Percentiles rank a stretch among this genome's conserved stretches.
Conservation (phyloP, 1,140 invertebrate species). For the Drosophila kurseongensis region DNA sequence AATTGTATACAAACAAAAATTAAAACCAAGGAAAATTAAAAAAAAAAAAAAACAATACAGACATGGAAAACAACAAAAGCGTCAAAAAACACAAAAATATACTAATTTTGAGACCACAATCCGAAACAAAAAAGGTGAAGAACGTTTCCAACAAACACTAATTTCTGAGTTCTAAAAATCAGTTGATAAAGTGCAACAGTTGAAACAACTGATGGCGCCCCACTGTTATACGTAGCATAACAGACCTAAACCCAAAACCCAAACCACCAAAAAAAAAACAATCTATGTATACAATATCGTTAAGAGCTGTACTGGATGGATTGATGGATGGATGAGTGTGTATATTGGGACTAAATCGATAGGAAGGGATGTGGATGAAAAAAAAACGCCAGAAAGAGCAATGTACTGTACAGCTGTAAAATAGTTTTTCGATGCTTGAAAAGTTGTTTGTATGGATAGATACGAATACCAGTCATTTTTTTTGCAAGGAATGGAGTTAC, state of each 20-base stretch:
- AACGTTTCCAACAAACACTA: background rate
- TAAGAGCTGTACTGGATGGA: constrained; percentile 27
- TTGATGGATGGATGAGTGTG: constrained; percentile 14
- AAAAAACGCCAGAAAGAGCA: constrained; percentile 44
- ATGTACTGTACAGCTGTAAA: constrained; percentile 67
- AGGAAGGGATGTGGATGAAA: constrained; percentile 14
- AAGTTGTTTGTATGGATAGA: constrained; percentile 31
- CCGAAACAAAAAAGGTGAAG: constrained; percentile 2
- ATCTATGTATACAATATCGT: constrained; percentile 45
- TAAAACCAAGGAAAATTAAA: constrained; percentile 4
- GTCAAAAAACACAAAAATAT: constrained; percentile 16
- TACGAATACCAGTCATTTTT: constrained; percentile 22
- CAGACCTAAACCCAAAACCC: constrained; percentile 30
- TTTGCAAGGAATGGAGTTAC: constrained; percentile 33
- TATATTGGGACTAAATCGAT: constrained; percentile 14
- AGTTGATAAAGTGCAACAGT: constrained; percentile 23
- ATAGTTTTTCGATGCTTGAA: constrained; percentile 56
- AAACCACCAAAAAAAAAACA: constrained; percentile 29
- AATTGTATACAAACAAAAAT: constrained; percentile 16
- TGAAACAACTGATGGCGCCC: constrained; percentile 37
- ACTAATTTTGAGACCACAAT: constrained; percentile 5
- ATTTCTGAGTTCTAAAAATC: background rate
- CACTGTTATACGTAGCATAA: constrained; percentile 41
- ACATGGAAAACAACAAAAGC: constrained; percentile 9
- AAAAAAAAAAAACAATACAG: background rate